Conservation (phyloP, 1,140 invertebrate species). For the Cryptotermes secundus region DNA sequence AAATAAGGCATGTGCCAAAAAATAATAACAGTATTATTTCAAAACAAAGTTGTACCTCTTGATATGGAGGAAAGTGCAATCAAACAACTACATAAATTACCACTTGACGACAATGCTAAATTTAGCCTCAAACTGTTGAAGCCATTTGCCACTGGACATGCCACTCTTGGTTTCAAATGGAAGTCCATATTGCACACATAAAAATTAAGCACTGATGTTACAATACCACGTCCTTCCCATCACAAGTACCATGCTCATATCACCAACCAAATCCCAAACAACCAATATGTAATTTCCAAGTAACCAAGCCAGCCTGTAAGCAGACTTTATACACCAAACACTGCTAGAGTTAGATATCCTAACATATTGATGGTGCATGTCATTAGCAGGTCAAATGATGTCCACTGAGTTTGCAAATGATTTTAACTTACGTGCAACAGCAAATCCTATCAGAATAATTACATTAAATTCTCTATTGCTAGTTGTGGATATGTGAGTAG, state of each 20-base stretch:
- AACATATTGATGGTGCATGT: not conserved
- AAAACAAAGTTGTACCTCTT: not conserved
- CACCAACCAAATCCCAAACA: constrained; percentile 10
- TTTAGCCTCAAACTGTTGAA: not conserved
- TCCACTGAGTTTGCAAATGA: not conserved
- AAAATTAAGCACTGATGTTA: not conserved
- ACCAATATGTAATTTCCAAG: not conserved
- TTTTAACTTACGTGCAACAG: not conserved
- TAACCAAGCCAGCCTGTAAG: constrained; percentile 11
- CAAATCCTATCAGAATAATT: not conserved
- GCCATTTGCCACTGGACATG: not conserved
- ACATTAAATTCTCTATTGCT: not conserved
- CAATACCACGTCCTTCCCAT: constrained; percentile 14
- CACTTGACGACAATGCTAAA: not conserved
- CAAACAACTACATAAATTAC: not conserved
- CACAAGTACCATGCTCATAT: constrained; percentile 11
- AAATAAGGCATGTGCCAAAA: not conserved
- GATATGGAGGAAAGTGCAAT: not conserved
- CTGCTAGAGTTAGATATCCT: not conserved
- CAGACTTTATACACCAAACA: not conserved
- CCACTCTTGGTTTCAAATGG: not conserved
- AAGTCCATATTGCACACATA: not conserved
- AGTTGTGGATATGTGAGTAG: not conserved
- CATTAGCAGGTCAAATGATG: constrained; percentile 15
- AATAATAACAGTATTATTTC: not conserved